phyloP scores from a whole-genome alignment of 2,888 invertebrate species.

The Pediacus dermestoides region DNA sequence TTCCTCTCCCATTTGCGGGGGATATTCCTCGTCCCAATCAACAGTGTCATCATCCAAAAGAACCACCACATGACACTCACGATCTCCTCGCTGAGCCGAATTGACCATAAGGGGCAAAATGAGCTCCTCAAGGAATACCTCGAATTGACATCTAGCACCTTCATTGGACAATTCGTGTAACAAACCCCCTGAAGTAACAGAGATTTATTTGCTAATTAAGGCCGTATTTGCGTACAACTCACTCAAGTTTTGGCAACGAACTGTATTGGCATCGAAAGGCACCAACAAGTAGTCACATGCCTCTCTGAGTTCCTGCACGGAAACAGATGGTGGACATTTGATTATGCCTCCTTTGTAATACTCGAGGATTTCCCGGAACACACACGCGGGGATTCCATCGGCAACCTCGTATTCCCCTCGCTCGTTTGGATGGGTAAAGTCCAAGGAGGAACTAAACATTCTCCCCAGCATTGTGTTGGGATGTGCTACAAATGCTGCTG shows the following conservation, averaged over 20 bases:
- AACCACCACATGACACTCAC: slow-evolving; percentile 97
- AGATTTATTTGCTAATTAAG: background rate
- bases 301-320: slow-evolving; percentile 94
- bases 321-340: slow-evolving; percentile 91
- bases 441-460: slow-evolving; percentile 92
- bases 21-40: slow-evolving; percentile 99
- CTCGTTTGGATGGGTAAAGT: slow-evolving; percentile 92
- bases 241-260: slow-evolving; percentile 95
- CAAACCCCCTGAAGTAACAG: slow-evolving; percentile 66
- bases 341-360: slow-evolving; percentile 90
- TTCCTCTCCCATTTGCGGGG: slow-evolving; percentile 99
- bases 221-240: slow-evolving; percentile 46
- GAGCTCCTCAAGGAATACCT: slow-evolving; percentile 89
- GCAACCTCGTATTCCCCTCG: slow-evolving; percentile 94
- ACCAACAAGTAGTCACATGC: slow-evolving; percentile 98
- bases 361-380: slow-evolving; percentile 92
- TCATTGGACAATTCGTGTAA: slow-evolving; percentile 98
- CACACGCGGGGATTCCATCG: slow-evolving; percentile 92
- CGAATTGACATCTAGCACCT: slow-evolving; percentile 97
- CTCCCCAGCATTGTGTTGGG: slow-evolving; percentile 99
- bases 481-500: slow-evolving; percentile 86
- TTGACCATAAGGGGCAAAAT: slow-evolving; percentile 96
- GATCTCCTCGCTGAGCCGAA: slow-evolving; percentile 88
- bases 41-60: slow-evolving; percentile 91
- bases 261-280: slow-evolving; percentile 94